Percentiles rank a stretch among this genome's conserved stretches.
Conservation (phyloP, 2,797 vertebrate species). For the Liasis olivaceus region DNA sequence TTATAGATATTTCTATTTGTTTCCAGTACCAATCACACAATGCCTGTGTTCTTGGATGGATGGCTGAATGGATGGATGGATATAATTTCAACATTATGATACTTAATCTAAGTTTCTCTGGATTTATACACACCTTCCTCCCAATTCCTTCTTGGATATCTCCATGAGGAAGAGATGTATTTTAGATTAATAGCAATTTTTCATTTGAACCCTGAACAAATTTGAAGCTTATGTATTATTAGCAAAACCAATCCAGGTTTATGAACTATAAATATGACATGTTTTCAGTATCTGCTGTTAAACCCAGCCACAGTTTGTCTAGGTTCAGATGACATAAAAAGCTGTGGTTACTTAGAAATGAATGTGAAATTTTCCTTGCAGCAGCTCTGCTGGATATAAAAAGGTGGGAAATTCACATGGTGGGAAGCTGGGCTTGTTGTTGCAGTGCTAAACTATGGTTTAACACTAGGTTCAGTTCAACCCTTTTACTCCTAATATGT, state of each 20-base stretch:
- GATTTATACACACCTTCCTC: neutral
- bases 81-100: neutral
- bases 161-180: neutral
- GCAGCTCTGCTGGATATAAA: neutral
- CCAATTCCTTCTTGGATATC: neutral
- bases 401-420: neutral
- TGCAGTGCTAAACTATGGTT: neutral
- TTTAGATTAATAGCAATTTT: neutral
- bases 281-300: neutral
- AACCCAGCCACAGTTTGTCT: neutral
- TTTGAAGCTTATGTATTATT: neutral
- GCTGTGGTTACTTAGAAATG: neutral
- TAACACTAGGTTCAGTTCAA: neutral
- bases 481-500: conserved; percentile 32
- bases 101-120: neutral
- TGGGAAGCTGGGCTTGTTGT: neutral
- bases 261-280: neutral
- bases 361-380: neutral
- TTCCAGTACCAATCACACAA: neutral
- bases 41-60: neutral
- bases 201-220: neutral
- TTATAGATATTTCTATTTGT: neutral
- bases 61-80: neutral
- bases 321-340: neutral
- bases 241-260: neutral